Conservation (phyloP, 2,888 invertebrate species). For the Ectemnius lituratus region DNA sequence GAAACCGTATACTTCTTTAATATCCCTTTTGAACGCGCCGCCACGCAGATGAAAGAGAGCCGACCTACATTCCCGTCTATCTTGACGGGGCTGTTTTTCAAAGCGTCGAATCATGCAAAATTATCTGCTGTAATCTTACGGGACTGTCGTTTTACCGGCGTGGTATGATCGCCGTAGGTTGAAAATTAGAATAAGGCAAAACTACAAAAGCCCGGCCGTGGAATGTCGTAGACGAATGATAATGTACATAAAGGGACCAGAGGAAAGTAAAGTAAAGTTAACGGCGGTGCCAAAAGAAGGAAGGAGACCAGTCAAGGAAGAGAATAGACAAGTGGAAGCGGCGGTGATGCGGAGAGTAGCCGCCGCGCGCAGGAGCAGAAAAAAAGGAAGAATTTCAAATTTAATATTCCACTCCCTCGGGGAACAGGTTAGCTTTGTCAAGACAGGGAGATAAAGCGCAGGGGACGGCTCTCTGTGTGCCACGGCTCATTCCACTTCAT, state of each 20-base stretch:
- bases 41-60: too few relatives aligned
- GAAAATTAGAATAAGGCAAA: too few relatives aligned
- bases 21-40: too few relatives aligned
- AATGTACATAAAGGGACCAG: neutral
- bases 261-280: neutral
- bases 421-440: conserved; percentile 30
- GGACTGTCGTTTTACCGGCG: neutral
- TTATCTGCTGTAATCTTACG: neutral
- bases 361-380: neutral
- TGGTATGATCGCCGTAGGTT: too few relatives aligned
- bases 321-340: neutral
- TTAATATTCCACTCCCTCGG: conserved; percentile 5
- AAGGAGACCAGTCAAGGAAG: neutral
- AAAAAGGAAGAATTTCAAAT: conserved; percentile 30
- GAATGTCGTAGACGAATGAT: neutral
- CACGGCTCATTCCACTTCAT: conserved; percentile 34
- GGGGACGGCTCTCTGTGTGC: conserved; percentile 17
- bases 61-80: too few relatives aligned
- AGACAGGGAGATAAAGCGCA: conserved; percentile 20
- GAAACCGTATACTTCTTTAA: too few relatives aligned
- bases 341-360: neutral
- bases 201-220: neutral
- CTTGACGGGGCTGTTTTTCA: too few relatives aligned
- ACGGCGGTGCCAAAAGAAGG: neutral
- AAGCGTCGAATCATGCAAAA: too few relatives aligned